Evolutionary conservation across 2,888 invertebrate species (phyloP).

Genomic region (Drepanosiphum platanoidis): DNA sequence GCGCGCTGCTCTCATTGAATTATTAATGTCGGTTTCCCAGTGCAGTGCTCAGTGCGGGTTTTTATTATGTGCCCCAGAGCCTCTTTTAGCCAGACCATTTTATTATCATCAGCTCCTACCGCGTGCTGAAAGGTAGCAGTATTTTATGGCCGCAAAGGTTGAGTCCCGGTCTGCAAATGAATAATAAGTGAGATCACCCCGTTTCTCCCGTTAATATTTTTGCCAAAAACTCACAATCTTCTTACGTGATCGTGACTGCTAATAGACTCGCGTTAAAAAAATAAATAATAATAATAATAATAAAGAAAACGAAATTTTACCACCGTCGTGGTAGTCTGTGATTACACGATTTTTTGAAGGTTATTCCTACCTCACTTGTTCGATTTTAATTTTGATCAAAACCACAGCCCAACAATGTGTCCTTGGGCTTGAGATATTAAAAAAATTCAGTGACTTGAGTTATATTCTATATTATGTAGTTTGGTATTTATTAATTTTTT

Average conservation of each 20-base stretch:
- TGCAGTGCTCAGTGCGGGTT: neutral
- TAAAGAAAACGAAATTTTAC: too few relatives aligned
- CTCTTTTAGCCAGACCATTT: slow-evolving; percentile 54
- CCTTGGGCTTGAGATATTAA: too few relatives aligned
- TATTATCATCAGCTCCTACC: slow-evolving; percentile 51
- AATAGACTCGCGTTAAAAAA: slow-evolving; percentile 33
- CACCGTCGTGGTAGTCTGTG: too few relatives aligned
- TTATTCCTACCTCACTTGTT: too few relatives aligned
- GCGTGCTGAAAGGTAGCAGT: slow-evolving; percentile 29
- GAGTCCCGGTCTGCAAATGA: slow-evolving; percentile 35
- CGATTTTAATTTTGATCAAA: too few relatives aligned
- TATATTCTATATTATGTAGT: too few relatives aligned
- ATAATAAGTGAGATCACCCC: slow-evolving; percentile 48
- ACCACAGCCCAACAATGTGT: too few relatives aligned
- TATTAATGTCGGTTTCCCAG: slow-evolving; percentile 37
- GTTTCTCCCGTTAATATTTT: slow-evolving; percentile 11
- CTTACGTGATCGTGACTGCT: neutral
- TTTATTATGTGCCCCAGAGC: slow-evolving; percentile 44
- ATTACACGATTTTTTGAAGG: too few relatives aligned
- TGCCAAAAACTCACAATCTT: neutral
- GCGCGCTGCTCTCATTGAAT: slow-evolving; percentile 36
- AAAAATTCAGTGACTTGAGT: too few relatives aligned
- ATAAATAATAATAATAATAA: too few relatives aligned
- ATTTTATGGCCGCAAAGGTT: slow-evolving; percentile 42
- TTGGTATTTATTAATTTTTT: too few relatives aligned